Conservation (phyloP, 2,113 vertebrate species). For the Gopherus flavomarginatus region DNA sequence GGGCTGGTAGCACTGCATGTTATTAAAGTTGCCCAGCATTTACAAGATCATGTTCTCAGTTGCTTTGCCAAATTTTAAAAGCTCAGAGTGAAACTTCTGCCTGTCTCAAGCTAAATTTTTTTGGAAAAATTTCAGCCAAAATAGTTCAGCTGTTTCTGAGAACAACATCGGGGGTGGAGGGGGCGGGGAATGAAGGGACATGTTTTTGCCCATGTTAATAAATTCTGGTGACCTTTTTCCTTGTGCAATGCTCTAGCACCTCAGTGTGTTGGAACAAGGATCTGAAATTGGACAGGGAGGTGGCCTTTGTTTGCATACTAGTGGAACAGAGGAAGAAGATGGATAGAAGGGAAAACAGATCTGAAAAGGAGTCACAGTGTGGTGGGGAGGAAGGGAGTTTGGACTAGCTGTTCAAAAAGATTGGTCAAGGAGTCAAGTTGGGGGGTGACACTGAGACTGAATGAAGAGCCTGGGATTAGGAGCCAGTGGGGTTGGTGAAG, state of each 20-base stretch:
- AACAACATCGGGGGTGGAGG: neutral
- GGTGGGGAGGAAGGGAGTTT: neutral
- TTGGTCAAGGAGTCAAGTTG: neutral
- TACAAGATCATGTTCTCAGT: neutral
- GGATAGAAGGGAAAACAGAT: neutral
- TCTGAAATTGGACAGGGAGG: neutral
- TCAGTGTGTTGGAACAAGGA: neutral
- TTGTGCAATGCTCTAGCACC: neutral
- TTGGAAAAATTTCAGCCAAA: neutral
- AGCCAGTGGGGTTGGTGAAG: neutral
- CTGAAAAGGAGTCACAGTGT: fast-evolving
- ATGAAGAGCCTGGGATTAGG: neutral
- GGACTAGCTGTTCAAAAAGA: fast-evolving
- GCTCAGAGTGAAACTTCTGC: neutral
- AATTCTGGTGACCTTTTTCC: neutral
- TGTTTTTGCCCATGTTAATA: neutral
- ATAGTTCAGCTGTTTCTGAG: neutral
- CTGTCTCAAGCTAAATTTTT: neutral
- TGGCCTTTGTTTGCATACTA: neutral
- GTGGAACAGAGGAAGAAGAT: neutral
- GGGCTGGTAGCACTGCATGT: neutral
- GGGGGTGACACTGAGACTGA: neutral
- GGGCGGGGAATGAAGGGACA: neutral
- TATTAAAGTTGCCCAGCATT: neutral
- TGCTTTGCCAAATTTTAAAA: neutral